Conservation (phyloP, 2,797 vertebrate genomes). For the Melanotaenia maccullochi region DNA sequence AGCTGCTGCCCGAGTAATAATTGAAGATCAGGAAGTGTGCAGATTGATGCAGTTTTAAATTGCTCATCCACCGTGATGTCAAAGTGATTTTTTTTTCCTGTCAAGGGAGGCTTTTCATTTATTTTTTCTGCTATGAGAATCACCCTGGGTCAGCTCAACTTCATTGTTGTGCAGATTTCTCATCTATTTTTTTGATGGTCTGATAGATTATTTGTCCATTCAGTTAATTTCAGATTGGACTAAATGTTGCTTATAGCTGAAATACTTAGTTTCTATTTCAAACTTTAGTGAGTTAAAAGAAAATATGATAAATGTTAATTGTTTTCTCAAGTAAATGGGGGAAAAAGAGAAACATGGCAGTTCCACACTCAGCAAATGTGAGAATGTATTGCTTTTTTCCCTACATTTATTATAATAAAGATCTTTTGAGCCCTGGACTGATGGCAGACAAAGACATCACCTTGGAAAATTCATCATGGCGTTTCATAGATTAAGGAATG, state of each 20-base stretch:
- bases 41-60: slow-evolving; percentile 22
- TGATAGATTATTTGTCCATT: neutral
- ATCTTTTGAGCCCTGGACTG: neutral
- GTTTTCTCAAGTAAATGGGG: neutral
- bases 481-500: slow-evolving; percentile 12
- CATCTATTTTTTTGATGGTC: neutral
- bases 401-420: neutral
- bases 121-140: neutral
- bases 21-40: slow-evolving; percentile 65
- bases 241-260: neutral
- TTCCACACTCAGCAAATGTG: neutral
- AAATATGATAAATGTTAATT: neutral
- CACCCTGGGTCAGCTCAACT: neutral
- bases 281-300: too few relatives aligned
- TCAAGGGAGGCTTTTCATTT: neutral
- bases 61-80: slow-evolving; percentile 12
- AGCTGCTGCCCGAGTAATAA: slow-evolving; percentile 38
- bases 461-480: slow-evolving; percentile 6
- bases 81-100: neutral
- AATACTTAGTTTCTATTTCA: neutral
- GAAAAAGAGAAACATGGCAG: neutral
- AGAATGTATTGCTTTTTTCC: neutral
- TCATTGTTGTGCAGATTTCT: neutral
- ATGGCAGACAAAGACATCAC: neutral
- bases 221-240: neutral